Evolutionary conservation across 2,113 vertebrate genomes (phyloP).

Genomic region (Malurus melanocephalus): DNA sequence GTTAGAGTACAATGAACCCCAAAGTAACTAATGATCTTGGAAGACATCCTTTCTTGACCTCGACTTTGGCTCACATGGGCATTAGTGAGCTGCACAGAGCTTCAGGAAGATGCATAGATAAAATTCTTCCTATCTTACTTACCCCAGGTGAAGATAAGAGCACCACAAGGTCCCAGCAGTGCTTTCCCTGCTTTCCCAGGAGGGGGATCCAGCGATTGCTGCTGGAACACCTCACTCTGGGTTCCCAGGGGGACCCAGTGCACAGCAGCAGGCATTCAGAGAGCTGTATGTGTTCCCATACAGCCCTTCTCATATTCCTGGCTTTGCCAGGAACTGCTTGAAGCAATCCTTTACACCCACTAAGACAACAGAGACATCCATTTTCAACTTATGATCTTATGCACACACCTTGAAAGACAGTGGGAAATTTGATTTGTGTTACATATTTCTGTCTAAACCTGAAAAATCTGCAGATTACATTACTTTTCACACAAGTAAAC

Average conservation of each 20-base stretch:
- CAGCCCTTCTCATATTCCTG: neutral
- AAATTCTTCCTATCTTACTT: neutral
- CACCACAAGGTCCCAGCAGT: neutral
- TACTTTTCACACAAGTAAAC: neutral
- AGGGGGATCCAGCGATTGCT: neutral
- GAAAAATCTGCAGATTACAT: neutral
- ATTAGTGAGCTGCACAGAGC: neutral
- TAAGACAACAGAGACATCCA: neutral
- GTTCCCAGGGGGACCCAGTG: too few relatives aligned
- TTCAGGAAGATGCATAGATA: neutral
- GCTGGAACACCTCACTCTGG: neutral
- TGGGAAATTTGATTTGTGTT: neutral
- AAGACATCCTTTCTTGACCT: neutral
- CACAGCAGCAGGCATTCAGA: neutral
- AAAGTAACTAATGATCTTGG: neutral
- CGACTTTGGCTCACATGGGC: neutral
- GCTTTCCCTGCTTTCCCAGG: neutral
- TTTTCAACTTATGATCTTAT: neutral
- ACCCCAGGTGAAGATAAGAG: neutral
- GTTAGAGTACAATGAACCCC: neutral
- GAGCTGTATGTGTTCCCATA: accelerated
- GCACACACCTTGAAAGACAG: neutral
- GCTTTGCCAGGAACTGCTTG: neutral
- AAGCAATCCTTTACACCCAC: neutral
- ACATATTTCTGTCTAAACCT: neutral